Percentiles rank a stretch among this genome's conserved stretches.
Evolutionary conservation across 2,888 invertebrate genomes (phyloP).

Genomic region (Alloscopus bannaensis): DNA sequence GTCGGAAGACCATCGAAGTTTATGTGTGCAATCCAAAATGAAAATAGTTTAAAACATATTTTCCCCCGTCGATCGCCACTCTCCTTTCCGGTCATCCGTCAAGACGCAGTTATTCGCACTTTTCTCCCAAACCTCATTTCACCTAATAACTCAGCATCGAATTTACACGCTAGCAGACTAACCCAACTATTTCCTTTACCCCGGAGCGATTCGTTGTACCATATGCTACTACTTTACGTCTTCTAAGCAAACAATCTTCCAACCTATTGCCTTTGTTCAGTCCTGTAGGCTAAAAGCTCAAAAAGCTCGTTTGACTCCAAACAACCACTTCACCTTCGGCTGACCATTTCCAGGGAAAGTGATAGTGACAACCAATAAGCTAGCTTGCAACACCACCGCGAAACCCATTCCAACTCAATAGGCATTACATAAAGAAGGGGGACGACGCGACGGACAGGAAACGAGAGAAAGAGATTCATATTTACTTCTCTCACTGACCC

Average conservation of each 20-base stretch:
- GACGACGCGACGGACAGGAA: too few relatives aligned
- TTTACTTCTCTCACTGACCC: background rate
- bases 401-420: background rate
- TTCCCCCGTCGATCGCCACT: background rate
- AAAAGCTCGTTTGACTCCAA: too few relatives aligned
- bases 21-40: background rate
- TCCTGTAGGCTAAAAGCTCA: too few relatives aligned
- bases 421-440: background rate
- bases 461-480: too few relatives aligned
- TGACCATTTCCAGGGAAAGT: background rate
- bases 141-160: background rate
- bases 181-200: background rate
- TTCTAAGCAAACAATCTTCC: background rate
- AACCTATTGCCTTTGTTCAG: too few relatives aligned
- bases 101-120: background rate
- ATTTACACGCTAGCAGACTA: background rate
- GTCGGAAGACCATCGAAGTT: background rate
- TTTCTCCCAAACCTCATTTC: background rate
- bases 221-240: background rate
- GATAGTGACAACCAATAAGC: background rate
- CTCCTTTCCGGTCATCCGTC: background rate
- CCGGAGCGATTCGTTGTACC: background rate
- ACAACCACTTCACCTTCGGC: too few relatives aligned
- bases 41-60: background rate
- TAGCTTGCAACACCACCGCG: background rate